Base-by-base conservation (phyloP, 2,797 vertebrate species). In the Melanotaenia pygmaea region DNA sequence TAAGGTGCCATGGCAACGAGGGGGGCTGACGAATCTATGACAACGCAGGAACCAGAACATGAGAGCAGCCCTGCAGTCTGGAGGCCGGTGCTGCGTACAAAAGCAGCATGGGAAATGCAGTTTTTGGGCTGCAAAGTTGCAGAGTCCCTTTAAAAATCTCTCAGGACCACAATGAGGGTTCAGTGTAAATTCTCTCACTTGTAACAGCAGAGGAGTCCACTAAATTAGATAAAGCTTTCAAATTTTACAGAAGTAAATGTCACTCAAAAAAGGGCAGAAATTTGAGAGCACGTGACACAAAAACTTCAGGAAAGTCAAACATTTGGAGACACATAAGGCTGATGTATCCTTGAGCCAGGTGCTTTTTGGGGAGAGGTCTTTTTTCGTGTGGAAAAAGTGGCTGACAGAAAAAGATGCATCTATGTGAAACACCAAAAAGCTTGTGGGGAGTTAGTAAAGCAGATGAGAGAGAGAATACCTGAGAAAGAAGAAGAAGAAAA, bases 401-500 rank as follows among this genome's bases (percentile, higher is more conserved):
- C 91, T 89, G 89, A 95, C 88, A 93, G 91, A 91, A 94, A 93
- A 94, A 90, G 93, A 94, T 91, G 94, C 83, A 8, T 94, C 88
- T 91, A 94, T 95, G 92, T 95, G 94, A 94, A 89, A 92, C 81
- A 95, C 93, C 94, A 94, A 94, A 95, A 94, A 94, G 94, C 92
- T 95, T 89, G 94, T 91, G 94, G 95, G 91, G 92, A 92, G 93
- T 97, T 97, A 99, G 95, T 97, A 96, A 96, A 96, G 95, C 94
- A 93, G 97, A 96, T 96, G 96, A 96, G 97, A 96, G 94, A 98
- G 94, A 96, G 96, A 97, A 97, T 92, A 97, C 98, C 97, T 99
- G 94, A 96, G 96, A 95, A 96, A 90, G 95, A 94, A 96, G 94
- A 96, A 64, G 13, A 40, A 40, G 38, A 40, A 40, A 20, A 45